phyloP scores from a whole-genome alignment of 2,113 vertebrate genomes.

The Neodontobutis hainanensis region DNA sequence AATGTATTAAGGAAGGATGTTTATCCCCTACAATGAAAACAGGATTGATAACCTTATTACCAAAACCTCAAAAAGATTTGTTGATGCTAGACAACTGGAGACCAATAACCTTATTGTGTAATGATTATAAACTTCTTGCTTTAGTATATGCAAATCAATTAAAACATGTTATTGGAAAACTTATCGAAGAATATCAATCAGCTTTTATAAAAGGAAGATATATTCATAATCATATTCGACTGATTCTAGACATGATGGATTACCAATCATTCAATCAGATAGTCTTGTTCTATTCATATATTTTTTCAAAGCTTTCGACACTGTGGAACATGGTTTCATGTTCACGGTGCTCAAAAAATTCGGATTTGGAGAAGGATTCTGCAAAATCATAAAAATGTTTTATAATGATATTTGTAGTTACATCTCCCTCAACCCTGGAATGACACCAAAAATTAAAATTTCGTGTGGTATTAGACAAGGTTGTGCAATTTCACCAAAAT shows the following conservation, averaged over 20 bases:
- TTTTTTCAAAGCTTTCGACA: slow-evolving; percentile 5
- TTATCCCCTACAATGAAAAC: slow-evolving; percentile 6
- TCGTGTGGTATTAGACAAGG: background rate
- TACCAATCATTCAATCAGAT: background rate
- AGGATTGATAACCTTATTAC: slow-evolving; percentile 1
- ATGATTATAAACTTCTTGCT: slow-evolving; percentile 4
- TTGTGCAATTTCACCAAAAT: background rate
- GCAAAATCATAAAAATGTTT: background rate
- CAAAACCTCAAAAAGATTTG: background rate
- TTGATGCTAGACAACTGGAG: background rate
- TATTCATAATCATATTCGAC: background rate
- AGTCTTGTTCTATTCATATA: background rate
- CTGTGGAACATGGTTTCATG: background rate
- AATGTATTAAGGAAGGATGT: background rate
- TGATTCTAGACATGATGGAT: background rate
- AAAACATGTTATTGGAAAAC: background rate
- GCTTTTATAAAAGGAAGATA: background rate
- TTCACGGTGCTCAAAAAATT: background rate
- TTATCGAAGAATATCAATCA: background rate
- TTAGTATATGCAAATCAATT: background rate
- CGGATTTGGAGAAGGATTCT: background rate
- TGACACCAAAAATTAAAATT: background rate
- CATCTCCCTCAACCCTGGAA: background rate
- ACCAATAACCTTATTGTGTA: slow-evolving; percentile 10
- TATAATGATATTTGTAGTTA: background rate